A percentile compares a stretch with the other conserved stretches of the same genome.
Conservation (phyloP, 1,140 invertebrate species). For the Brachionus manjavacas region DNA sequence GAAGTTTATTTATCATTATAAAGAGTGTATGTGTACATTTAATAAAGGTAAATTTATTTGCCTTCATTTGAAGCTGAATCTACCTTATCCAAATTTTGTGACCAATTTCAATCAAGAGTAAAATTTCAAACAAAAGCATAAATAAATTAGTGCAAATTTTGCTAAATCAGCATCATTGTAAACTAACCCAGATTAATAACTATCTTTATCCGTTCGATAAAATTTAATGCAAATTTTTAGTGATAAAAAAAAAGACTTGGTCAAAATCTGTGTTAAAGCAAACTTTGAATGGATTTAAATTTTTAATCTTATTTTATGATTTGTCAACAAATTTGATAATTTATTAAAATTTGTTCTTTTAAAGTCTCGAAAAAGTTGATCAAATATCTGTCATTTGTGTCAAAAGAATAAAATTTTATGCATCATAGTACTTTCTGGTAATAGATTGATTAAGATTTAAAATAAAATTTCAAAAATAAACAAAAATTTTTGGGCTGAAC, state of each 20-base stretch:
- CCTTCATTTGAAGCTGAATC: slow-evolving; percentile 10
- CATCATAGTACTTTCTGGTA: background rate
- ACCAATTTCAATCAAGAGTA: background rate
- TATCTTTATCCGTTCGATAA: background rate
- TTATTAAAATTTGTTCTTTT: background rate
- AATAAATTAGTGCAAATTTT: background rate
- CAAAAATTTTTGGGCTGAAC: no score
- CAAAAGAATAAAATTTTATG: background rate
- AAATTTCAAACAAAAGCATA: background rate
- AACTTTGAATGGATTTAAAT: background rate
- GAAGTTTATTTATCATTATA: slow-evolving; percentile 37
- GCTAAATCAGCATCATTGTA: background rate
- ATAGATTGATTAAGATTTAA: no score
- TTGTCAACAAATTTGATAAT: background rate
- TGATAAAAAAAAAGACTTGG: background rate
- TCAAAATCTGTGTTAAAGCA: background rate
- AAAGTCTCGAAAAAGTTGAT: background rate
- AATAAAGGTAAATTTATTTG: slow-evolving; percentile 20
- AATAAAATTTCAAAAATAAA: no score
- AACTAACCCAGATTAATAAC: background rate
- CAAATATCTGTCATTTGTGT: background rate
- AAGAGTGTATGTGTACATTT: background rate
- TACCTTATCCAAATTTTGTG: slow-evolving; percentile 19
- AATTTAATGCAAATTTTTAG: background rate
- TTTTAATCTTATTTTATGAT: background rate